Evolutionary conservation across 2,797 vertebrate genomes (phyloP), one percentile per base, ranked within the genome.

Genomic region (Nannoperca obscura): DNA sequence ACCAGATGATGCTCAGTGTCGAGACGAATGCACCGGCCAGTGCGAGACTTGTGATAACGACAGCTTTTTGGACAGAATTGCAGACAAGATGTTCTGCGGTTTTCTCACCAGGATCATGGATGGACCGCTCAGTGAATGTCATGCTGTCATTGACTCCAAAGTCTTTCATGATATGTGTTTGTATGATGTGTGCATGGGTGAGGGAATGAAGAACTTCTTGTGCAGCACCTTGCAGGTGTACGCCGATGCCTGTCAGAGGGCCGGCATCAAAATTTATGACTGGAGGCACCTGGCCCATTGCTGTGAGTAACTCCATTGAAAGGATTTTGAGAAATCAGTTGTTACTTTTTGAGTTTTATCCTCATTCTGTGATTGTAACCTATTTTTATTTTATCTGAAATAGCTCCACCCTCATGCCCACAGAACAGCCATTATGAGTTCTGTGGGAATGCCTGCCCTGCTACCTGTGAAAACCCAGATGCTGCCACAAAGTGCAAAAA

Each of bases 361-460:
- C 4, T 24, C 14, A 27, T 34, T 55, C 36, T 62, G 50, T 57
- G 24, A 54, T 57, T 7, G 5, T 79, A 61, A 72, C 22, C 32
- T 55, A 7, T 24, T 73, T 22, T 67, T 5, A 22, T 62, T 62
- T 57, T 74, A 24, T 57, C 50, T 79, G 42, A 68, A 73, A 55
- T 49, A 79, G 70, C 77, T 55, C 49, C 3, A 61, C 59, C 85
- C 20, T 40, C 75, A 55, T 96, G 96, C 60, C 94, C 94, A 0
- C 60, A 86, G 32, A 94, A 96, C 91, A 96, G 95, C 77, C 81
- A 87, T 74, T 96, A 96, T 0, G 84, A 95, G 40, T 22, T 64
- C 0, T 97, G 95, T 0, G 90, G 91, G 17, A 89, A 12, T 0
- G 85, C 94, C 46, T 96, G 96, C 52, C 95, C 93, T 0, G 70